A percentile compares a stretch with the other conserved stretches of the same genome.
Conservation (phyloP, 2,113 vertebrate genomes). For the Scortum barcoo region DNA sequence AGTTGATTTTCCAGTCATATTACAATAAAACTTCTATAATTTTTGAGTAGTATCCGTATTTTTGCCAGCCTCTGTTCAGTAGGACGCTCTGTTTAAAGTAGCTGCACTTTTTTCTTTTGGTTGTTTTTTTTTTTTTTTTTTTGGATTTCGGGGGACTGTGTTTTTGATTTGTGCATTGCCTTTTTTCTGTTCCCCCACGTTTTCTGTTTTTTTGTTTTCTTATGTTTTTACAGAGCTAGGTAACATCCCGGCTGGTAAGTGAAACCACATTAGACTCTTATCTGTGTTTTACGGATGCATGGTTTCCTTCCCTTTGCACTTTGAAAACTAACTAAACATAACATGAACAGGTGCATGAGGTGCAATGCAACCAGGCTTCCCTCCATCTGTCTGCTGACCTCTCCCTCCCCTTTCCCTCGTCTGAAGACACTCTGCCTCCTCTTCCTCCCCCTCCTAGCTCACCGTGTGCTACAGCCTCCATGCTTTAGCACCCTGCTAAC, state of each 20-base stretch:
- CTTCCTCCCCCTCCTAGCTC: constrained; percentile 36
- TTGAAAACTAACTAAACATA: constrained; percentile 74
- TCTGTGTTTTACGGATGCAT: constrained; percentile 90
- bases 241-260: constrained; percentile 95
- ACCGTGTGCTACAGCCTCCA: constrained; percentile 73
- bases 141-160: constrained; percentile 83
- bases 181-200: constrained; percentile 90
- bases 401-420: constrained; percentile 37
- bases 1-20: background rate
- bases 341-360: constrained; percentile 82
- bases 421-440: constrained; percentile 35
- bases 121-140: constrained; percentile 24
- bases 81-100: constrained; percentile 41
- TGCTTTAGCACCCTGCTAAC: constrained; percentile 75
- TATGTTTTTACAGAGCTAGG: constrained; percentile 93
- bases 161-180: constrained; percentile 93
- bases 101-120: constrained; percentile 47
- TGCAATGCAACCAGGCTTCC: constrained; percentile 72
- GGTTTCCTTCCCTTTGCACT: constrained; percentile 73
- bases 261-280: constrained; percentile 79
- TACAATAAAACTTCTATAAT: too few species aligned
- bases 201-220: constrained; percentile 68
- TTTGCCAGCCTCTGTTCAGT: constrained; percentile 58
- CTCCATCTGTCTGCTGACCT: constrained; percentile 69
- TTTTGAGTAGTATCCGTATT: background rate